A percentile compares a stretch with the other conserved stretches of the same genome.
Evolutionary conservation across 2,797 vertebrate genomes (phyloP).

Genomic region (Babyrousa celebensis): DNA sequence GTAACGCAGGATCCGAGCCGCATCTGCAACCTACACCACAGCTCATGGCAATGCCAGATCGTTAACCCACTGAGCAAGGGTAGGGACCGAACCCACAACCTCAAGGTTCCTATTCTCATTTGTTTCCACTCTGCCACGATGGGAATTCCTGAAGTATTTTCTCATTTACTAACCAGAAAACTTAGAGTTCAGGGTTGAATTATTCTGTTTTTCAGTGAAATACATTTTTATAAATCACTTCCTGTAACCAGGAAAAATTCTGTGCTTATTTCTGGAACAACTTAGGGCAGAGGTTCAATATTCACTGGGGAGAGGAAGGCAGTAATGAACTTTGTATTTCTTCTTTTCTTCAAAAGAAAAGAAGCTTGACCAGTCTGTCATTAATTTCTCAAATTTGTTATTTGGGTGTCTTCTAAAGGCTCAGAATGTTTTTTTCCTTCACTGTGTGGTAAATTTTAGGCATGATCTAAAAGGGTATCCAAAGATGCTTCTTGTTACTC

Average conservation of each 20-base stretch:
- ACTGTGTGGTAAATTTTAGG: neutral
- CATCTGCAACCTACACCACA: too few relatives aligned
- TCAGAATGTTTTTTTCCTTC: neutral
- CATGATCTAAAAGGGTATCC: neutral
- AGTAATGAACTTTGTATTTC: neutral
- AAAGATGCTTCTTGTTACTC: conserved; percentile 15
- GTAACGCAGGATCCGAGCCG: too few relatives aligned
- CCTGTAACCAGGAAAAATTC: neutral
- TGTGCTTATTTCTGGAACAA: conserved; percentile 2
- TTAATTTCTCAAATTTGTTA: conserved; percentile 19
- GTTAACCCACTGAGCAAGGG: too few relatives aligned
- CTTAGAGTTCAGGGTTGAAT: conserved; percentile 23
- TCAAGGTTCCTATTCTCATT: too few relatives aligned
- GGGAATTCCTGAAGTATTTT: neutral
- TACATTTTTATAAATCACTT: neutral
- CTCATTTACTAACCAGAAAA: conserved; percentile 51
- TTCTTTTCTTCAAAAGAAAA: conserved; percentile 41
- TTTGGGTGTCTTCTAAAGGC: conserved; percentile 48
- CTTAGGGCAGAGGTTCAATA: neutral
- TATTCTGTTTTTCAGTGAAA: conserved; percentile 59
- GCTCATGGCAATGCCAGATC: too few relatives aligned
- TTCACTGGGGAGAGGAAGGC: neutral
- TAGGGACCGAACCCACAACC: too few relatives aligned
- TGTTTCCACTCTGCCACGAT: too few relatives aligned
- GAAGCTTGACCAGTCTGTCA: neutral